A percentile compares a stretch with the other conserved stretches of the same genome.
phyloP scores from a whole-genome alignment of 2,113 vertebrate species.

The Xenopus tropicalis region DNA sequence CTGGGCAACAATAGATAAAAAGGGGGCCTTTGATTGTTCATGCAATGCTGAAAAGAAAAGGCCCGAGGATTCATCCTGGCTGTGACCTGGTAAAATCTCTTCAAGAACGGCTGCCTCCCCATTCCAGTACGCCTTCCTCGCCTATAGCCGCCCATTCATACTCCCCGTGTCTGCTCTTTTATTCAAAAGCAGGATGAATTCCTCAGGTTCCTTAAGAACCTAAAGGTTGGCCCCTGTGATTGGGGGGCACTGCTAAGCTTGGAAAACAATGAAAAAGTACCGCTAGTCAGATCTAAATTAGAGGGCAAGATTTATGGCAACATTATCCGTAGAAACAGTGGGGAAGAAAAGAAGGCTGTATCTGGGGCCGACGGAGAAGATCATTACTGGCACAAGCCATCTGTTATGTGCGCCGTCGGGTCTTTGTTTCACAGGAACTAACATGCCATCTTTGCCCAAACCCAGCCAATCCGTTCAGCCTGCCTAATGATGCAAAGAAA shows the following conservation, averaged over 20 bases:
- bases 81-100: conserved; percentile 57
- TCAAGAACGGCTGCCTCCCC: conserved; percentile 52
- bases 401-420: conserved; percentile 47
- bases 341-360: conserved; percentile 40
- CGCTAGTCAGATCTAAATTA: conserved; percentile 48
- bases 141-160: conserved; percentile 58
- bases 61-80: conserved; percentile 57
- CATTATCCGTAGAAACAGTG: conserved; percentile 49
- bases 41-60: conserved; percentile 56
- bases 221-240: conserved; percentile 56
- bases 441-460: not conserved
- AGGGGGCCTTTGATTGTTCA: conserved; percentile 69
- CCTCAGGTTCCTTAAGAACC: conserved; percentile 56
- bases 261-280: conserved; percentile 52
- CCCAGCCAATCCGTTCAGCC: not conserved
- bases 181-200: conserved; percentile 55
- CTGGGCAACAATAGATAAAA: conserved; percentile 64
- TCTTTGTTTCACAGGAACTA: conserved; percentile 12
- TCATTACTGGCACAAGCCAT: conserved; percentile 58
- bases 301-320: conserved; percentile 49
- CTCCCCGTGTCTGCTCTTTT: conserved; percentile 50
- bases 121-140: conserved; percentile 51
- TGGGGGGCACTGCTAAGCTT: conserved; percentile 49
- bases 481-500: conserved; percentile 21
- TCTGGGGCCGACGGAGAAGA: conserved; percentile 48